A percentile compares a stretch with the other conserved stretches of the same genome.
These are phyloP conservation scores for Seira sanloemensis DNA, from an alignment of 2,888 invertebrate genomes.

Conservation along the genomic window DNA sequence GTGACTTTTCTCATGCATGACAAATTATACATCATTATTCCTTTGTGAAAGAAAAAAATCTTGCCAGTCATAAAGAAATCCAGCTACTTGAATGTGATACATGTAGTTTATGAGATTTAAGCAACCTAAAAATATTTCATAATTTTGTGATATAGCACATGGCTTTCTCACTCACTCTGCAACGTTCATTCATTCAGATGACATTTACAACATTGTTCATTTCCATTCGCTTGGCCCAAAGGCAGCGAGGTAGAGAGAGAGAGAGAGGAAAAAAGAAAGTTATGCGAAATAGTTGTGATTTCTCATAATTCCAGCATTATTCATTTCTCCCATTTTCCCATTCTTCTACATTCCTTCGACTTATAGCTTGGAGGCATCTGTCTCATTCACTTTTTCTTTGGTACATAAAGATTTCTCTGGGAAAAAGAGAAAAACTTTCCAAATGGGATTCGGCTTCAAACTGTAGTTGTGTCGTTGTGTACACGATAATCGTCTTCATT, in stretches of 20 bases:
- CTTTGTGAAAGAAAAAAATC: neutral
- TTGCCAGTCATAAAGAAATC: neutral
- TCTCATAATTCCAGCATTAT: neutral
- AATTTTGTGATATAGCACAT: neutral
- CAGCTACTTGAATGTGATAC: neutral
- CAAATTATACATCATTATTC: slow-evolving; percentile 11
- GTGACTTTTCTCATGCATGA: slow-evolving; percentile 11
- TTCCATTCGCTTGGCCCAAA: no score
- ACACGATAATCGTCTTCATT: slow-evolving; percentile 16
- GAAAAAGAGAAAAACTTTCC: neutral
- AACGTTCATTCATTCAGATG: neutral
- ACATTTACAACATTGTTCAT: slow-evolving; percentile 13
- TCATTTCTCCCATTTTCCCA: neutral
- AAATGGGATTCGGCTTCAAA: neutral
- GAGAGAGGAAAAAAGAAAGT: no score
- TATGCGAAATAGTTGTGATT: slow-evolving; percentile 8
- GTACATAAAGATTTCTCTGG: neutral
- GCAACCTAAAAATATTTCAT: neutral
- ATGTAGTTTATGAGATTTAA: neutral
- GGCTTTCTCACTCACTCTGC: no score
- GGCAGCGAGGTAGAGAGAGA: no score
- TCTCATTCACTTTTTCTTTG: neutral
- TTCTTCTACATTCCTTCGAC: neutral
- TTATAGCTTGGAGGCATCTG: neutral
- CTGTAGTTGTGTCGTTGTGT: neutral